Conservation (phyloP, 2,113 vertebrate genomes). For the Charina bottae region DNA sequence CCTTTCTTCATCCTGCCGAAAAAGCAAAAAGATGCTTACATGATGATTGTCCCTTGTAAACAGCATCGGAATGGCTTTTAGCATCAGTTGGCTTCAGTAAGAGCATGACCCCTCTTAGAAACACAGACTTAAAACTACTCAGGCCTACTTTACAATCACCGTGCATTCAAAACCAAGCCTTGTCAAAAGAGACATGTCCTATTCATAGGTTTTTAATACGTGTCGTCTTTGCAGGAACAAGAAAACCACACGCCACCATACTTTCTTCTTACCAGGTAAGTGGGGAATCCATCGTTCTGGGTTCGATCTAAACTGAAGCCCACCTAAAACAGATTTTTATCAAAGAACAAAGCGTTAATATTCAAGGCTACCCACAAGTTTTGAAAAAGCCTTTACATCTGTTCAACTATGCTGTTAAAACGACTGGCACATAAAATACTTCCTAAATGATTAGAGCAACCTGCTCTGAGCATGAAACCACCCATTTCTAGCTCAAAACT, state of each 20-base stretch:
- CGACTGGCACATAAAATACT: too few species aligned
- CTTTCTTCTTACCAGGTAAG: conserved; percentile 79
- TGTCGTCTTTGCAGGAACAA: too few species aligned
- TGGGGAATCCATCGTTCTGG: conserved; percentile 84
- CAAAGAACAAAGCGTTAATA: neutral
- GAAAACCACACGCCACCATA: too few species aligned
- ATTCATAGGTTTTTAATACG: neutral
- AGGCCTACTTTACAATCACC: too few species aligned
- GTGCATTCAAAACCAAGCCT: too few species aligned
- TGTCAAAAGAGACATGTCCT: neutral
- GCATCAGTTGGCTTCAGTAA: neutral
- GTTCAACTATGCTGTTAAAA: too few species aligned
- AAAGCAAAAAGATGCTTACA: conserved; percentile 18
- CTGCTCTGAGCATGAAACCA: too few species aligned
- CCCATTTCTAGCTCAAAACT: too few species aligned
- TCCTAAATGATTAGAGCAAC: too few species aligned
- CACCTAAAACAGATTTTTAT: conserved; percentile 66
- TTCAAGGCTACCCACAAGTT: neutral
- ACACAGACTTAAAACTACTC: too few species aligned
- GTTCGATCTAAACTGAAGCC: conserved; percentile 86
- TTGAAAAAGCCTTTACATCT: neutral
- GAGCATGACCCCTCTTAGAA: too few species aligned
- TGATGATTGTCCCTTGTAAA: neutral
- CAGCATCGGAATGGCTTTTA: neutral
- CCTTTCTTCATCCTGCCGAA: conserved; percentile 80